phyloP scores from a whole-genome alignment of 2,113 vertebrate species.

The Mastomys coucha region DNA sequence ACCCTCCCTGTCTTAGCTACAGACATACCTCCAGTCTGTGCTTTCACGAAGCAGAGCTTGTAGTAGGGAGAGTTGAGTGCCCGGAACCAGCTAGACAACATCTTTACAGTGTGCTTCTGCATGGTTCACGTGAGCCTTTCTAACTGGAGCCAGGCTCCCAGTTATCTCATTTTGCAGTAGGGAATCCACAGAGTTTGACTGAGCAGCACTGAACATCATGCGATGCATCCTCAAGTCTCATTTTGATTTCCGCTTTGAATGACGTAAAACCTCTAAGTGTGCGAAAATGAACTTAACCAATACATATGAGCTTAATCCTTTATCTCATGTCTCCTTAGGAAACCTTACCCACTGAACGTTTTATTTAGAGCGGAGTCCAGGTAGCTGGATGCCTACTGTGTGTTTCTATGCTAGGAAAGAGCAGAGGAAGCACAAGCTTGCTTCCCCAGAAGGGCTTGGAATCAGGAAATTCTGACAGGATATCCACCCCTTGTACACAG shows the following conservation, averaged over 20 bases:
- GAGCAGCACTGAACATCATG: accelerated
- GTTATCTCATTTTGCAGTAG: neutral
- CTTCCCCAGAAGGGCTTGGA: neutral
- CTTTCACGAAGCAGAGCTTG: accelerated
- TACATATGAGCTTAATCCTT: neutral
- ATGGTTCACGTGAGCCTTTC: neutral
- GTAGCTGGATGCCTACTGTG: too few species aligned
- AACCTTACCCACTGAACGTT: accelerated
- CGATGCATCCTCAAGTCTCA: accelerated
- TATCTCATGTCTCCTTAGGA: neutral
- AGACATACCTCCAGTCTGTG: neutral
- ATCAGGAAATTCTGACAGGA: accelerated
- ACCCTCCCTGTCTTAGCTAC: too few species aligned
- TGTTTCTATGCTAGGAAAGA: neutral
- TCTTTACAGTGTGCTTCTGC: neutral
- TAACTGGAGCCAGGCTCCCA: neutral
- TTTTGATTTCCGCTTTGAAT: neutral
- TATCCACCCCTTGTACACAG: accelerated
- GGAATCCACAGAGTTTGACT: neutral
- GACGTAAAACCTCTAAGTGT: neutral
- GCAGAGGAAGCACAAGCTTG: accelerated
- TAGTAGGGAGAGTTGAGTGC: accelerated
- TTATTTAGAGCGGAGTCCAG: neutral
- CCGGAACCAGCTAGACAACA: too few species aligned
- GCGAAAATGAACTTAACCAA: neutral